phyloP scores from a whole-genome alignment of 2,888 invertebrate species.

The Nasonovia ribisnigri region DNA sequence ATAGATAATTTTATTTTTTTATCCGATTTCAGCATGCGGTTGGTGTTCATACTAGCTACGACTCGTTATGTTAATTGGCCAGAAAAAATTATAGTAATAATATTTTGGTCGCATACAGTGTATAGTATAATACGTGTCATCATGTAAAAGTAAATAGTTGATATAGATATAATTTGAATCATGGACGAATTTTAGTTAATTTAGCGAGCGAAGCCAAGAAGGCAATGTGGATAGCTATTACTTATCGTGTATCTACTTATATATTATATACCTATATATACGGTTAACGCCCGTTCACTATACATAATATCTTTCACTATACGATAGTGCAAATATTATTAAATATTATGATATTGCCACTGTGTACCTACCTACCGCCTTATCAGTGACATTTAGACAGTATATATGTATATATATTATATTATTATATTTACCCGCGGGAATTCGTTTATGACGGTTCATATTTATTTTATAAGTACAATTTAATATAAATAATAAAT shows the following conservation, averaged over 20 bases:
- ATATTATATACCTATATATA: not conserved
- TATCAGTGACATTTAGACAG: not conserved
- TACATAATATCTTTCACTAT: not conserved
- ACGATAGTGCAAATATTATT: not conserved
- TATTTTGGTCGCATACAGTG: not conserved
- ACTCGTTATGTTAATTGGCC: not conserved
- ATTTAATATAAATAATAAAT: too few species aligned
- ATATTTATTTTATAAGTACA: not conserved
- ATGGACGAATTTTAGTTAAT: not conserved
- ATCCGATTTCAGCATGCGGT: not conserved
- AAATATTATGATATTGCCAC: not conserved
- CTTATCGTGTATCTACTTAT: not conserved
- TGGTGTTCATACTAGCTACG: not conserved
- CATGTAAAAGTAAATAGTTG: not conserved
- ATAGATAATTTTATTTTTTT: not conserved
- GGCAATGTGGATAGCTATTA: not conserved
- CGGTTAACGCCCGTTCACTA: not conserved
- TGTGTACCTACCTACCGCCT: not conserved
- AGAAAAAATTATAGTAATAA: not conserved
- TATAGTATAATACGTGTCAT: not conserved
- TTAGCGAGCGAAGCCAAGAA: not conserved
- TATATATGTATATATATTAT: too few species aligned
- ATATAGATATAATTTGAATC: not conserved
- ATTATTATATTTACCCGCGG: not conserved
- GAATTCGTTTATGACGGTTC: not conserved